A percentile compares a stretch with the other conserved stretches of the same genome.
These are phyloP conservation scores for Sebastes nivosus DNA, from an alignment of 2,797 vertebrate genomes.

Conservation along the genomic window DNA sequence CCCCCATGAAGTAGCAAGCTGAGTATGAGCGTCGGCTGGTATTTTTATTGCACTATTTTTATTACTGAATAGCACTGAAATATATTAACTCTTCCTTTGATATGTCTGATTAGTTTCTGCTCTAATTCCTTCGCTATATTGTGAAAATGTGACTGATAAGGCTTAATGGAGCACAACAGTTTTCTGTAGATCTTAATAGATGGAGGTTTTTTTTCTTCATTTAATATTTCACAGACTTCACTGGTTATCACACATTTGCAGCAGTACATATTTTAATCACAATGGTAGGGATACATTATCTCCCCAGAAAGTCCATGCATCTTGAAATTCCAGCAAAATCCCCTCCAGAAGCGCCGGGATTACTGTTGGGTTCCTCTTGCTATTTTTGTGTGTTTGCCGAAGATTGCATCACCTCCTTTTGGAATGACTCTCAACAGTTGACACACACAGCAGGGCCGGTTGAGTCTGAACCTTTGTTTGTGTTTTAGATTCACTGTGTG, in stretches of 20 bases:
- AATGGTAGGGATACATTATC: constrained; percentile 37
- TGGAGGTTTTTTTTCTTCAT: neutral
- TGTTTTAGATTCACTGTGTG: constrained; percentile 12
- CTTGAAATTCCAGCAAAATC: constrained; percentile 46
- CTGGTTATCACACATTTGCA: constrained; percentile 49
- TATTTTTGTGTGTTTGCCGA: constrained; percentile 44
- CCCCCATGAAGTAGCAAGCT: neutral
- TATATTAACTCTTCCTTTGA: neutral
- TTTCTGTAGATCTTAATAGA: constrained; percentile 5
- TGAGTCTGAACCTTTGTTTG: constrained; percentile 26
- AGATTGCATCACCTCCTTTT: constrained; percentile 61
- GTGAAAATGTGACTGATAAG: neutral
- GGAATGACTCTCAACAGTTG: constrained; percentile 36
- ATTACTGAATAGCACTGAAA: neutral
- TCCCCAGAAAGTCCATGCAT: constrained; percentile 42
- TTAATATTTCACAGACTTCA: constrained; percentile 10
- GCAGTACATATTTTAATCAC: constrained; percentile 38
- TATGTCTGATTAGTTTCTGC: neutral
- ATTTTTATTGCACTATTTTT: neutral
- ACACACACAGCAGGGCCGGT: constrained; percentile 36
- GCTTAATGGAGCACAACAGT: neutral
- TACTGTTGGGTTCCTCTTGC: constrained; percentile 37
- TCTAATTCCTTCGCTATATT: neutral
- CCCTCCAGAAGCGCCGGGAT: constrained; percentile 60
- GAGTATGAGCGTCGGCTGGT: neutral